Conservation (phyloP, 2,888 invertebrate genomes). For the Cosmopolites sordidus region DNA sequence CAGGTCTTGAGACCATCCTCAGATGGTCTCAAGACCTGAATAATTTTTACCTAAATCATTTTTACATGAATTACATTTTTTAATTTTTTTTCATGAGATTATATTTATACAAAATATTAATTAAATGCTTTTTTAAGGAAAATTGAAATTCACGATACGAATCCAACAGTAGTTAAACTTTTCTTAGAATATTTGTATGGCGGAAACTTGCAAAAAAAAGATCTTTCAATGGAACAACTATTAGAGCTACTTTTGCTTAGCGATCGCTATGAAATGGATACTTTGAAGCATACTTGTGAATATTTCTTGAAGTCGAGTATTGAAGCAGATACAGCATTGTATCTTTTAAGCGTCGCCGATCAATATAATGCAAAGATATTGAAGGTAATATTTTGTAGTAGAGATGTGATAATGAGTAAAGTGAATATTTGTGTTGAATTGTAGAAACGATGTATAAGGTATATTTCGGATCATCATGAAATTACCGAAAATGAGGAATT, state of each 20-base stretch:
- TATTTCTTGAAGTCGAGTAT: constrained; percentile 56
- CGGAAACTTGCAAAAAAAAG: constrained; percentile 53
- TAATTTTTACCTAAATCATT: too few species aligned
- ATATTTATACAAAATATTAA: constrained; percentile 31
- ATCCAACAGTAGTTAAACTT: constrained; percentile 57
- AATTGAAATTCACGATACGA: constrained; percentile 63
- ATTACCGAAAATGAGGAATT: constrained; percentile 55
- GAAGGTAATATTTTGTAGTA: constrained; percentile 45
- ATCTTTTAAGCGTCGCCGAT: constrained; percentile 62
- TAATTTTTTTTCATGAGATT: too few species aligned
- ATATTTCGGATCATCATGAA: constrained; percentile 53
- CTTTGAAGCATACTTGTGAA: constrained; percentile 61
- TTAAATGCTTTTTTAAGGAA: constrained; percentile 46
- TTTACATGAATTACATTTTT: too few species aligned
- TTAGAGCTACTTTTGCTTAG: constrained; percentile 62
- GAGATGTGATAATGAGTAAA: neutral
- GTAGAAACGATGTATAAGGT: constrained; percentile 53
- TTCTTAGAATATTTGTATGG: constrained; percentile 63
- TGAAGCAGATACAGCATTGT: constrained; percentile 61
- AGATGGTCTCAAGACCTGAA: too few species aligned
- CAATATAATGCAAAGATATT: constrained; percentile 59
- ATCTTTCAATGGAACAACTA: constrained; percentile 52
- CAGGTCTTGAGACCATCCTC: too few species aligned
- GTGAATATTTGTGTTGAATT: constrained; percentile 26
- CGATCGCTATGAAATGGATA: constrained; percentile 60